Evolutionary conservation across 2,888 invertebrate genomes (phyloP).

Genomic region (Dolomedes plantarius): DNA sequence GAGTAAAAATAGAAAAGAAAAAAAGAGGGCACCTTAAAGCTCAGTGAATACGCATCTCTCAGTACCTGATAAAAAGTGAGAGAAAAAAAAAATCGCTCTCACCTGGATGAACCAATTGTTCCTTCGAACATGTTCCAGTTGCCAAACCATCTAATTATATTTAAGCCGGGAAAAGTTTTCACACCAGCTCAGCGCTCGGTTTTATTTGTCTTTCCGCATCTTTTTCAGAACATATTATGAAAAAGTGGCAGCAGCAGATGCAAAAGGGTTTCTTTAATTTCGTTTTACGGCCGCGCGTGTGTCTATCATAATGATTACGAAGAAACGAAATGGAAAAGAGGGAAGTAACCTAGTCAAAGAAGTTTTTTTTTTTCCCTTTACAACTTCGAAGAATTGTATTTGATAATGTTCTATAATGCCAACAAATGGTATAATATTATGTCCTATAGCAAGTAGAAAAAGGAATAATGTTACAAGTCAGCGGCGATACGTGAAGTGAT

Average conservation of each 20-base stretch:
- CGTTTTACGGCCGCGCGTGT: neutral
- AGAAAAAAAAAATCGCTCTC: constrained; percentile 24
- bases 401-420: no score
- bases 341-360: neutral
- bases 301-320: neutral
- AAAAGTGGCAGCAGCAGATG: neutral
- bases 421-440: no score
- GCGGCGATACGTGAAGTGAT: no score
- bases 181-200: constrained; percentile 40
- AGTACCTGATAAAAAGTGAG: neutral
- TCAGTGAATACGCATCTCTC: constrained; percentile 21
- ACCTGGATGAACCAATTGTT: constrained; percentile 34
- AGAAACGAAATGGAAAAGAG: neutral
- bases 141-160: constrained; percentile 40
- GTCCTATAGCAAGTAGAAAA: no score
- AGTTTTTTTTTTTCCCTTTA: neutral
- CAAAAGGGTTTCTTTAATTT: constrained; percentile 3
- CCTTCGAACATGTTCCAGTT: constrained; percentile 41
- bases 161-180: constrained; percentile 33
- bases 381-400: neutral
- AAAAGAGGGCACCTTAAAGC: constrained; percentile 6
- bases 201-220: constrained; percentile 27
- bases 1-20: neutral
- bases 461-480: no score
- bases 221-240: neutral